Conservation (phyloP, 2,797 vertebrate species). For the Scleropages formosus region DNA sequence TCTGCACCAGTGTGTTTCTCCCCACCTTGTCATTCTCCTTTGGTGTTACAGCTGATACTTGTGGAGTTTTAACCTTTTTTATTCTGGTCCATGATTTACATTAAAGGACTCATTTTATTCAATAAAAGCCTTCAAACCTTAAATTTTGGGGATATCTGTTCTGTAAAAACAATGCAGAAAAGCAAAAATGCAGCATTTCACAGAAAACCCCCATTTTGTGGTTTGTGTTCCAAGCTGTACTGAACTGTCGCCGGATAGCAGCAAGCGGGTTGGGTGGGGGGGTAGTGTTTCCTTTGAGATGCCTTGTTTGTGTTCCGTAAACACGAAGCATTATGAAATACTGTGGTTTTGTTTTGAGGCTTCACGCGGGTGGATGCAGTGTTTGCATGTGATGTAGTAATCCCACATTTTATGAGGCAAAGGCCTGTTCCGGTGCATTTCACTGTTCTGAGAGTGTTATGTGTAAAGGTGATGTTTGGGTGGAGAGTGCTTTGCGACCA, state of each 20-base stretch:
- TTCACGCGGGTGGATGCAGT: slow-evolving; percentile 49
- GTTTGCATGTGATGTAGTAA: slow-evolving; percentile 61
- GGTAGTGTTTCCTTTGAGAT: slow-evolving; percentile 34
- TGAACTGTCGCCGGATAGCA: slow-evolving; percentile 46
- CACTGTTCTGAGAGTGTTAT: slow-evolving; percentile 26
- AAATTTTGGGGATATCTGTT: slow-evolving; percentile 52
- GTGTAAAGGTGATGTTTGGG: slow-evolving; percentile 17
- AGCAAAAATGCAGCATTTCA: slow-evolving; percentile 26
- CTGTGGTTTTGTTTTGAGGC: slow-evolving; percentile 57
- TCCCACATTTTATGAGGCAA: slow-evolving; percentile 22
- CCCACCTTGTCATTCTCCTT: slow-evolving; percentile 33
- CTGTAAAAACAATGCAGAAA: slow-evolving; percentile 50
- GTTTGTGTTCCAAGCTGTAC: slow-evolving; percentile 42
- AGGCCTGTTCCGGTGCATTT: slow-evolving; percentile 36
- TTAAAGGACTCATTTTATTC: slow-evolving; percentile 65
- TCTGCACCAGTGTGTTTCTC: slow-evolving; percentile 27
- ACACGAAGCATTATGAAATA: slow-evolving; percentile 53
- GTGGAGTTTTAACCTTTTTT: slow-evolving; percentile 52
- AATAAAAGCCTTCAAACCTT: slow-evolving; percentile 47
- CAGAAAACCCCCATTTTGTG: slow-evolving; percentile 34
- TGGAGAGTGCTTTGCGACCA: neutral
- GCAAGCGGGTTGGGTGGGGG: neutral
- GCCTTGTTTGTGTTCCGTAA: slow-evolving; percentile 47
- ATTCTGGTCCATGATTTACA: slow-evolving; percentile 50
- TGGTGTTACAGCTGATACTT: slow-evolving; percentile 63